Percentiles rank a stretch among this genome's conserved stretches.
Conservation (phyloP, 2,888 invertebrate species). For the Spialia ferax region DNA sequence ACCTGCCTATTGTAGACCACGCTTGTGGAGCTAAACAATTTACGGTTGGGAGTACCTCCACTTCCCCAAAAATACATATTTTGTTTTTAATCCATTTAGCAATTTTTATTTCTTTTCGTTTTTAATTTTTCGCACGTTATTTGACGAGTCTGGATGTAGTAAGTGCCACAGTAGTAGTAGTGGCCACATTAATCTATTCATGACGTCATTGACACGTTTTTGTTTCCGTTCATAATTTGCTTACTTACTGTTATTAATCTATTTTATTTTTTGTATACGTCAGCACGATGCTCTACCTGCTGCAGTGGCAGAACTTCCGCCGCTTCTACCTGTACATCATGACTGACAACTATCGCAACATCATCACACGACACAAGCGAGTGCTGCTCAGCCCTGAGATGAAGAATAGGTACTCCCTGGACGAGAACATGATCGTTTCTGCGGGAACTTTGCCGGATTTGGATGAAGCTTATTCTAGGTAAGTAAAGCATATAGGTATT, state of each 20-base stretch:
- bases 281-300: conserved; percentile 93
- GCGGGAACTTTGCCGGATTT: conserved; percentile 95
- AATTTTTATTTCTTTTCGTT: too few relatives aligned
- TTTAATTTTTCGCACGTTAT: too few relatives aligned
- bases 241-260: too few relatives aligned
- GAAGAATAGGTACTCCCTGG: conserved; percentile 89
- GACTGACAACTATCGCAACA: conserved; percentile 96
- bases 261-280: background rate
- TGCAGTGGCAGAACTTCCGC: conserved; percentile 96
- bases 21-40: too few relatives aligned
- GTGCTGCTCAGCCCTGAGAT: conserved; percentile 91
- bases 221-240: too few relatives aligned
- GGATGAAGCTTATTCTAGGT: conserved; percentile 95
- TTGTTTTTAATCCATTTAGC: background rate
- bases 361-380: conserved; percentile 94
- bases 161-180: too few relatives aligned
- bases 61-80: too few relatives aligned
- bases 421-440: conserved; percentile 93
- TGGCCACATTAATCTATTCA: too few relatives aligned
- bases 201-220: too few relatives aligned
- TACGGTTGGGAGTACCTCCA: too few relatives aligned
- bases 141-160: too few relatives aligned
- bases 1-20: background rate
- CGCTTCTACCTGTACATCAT: conserved; percentile 96
- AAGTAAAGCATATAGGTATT: too few relatives aligned